A percentile compares a stretch with the other conserved stretches of the same genome.
These are phyloP conservation scores for Acanthosepion lycidas DNA, from an alignment of 2,888 invertebrate species.

Conservation along the genomic window DNA sequence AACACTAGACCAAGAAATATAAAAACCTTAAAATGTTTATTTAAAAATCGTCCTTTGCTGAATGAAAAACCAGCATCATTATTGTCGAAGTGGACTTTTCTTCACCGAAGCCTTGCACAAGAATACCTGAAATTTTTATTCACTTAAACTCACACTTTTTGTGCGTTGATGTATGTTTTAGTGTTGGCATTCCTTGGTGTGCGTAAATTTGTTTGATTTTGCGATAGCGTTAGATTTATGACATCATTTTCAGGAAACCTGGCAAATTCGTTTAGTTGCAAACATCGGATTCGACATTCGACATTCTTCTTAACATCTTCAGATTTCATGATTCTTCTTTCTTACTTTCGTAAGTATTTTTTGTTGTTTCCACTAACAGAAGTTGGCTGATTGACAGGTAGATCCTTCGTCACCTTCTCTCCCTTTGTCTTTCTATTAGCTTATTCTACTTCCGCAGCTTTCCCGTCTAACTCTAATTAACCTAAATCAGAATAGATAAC, in stretches of 20 bases:
- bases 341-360: background rate
- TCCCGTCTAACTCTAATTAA: background rate
- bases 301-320: background rate
- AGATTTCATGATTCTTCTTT: background rate
- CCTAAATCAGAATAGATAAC: background rate
- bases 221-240: background rate
- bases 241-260: background rate
- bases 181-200: background rate
- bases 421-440: background rate
- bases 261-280: background rate
- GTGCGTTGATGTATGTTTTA: too few species aligned
- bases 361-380: background rate
- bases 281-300: background rate
- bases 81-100: too few species aligned
- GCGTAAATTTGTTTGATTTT: background rate
- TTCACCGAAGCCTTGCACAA: too few species aligned
- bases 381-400: background rate
- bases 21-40: background rate
- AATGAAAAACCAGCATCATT: too few species aligned
- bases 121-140: too few species aligned
- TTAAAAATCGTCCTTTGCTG: background rate
- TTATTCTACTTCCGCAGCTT: background rate
- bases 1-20: background rate
- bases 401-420: background rate
- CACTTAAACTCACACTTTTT: too few species aligned